A percentile compares a stretch with the other conserved stretches of the same genome.
phyloP scores from a whole-genome alignment of 2,888 invertebrate species.

The Patella caerulea region DNA sequence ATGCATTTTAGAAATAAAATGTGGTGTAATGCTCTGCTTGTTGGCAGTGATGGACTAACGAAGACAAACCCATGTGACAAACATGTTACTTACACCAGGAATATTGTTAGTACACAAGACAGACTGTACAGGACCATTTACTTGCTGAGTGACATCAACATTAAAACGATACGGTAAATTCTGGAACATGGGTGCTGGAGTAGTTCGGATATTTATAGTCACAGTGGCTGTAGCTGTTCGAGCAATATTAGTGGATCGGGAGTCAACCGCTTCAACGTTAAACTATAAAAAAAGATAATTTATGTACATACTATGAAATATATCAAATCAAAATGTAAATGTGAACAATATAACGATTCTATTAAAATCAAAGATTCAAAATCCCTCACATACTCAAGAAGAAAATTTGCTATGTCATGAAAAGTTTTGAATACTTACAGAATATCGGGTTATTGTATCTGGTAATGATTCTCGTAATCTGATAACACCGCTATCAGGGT shows the following conservation, averaged over 20 bases:
- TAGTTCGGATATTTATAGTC: conserved; percentile 52
- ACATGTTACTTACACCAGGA: neutral
- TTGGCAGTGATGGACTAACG: no score
- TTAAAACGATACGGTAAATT: conserved; percentile 47
- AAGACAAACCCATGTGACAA: no score
- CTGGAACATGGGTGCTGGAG: conserved; percentile 53
- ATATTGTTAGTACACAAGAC: conserved; percentile 24
- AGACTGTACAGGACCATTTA: conserved; percentile 45
- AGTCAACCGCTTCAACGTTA: conserved; percentile 50
- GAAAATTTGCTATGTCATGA: neutral
- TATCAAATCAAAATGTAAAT: no score
- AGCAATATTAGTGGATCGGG: conserved; percentile 46
- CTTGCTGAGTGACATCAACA: conserved; percentile 52
- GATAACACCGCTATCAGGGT: conserved; percentile 45
- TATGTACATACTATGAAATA: neutral
- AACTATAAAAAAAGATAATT: conserved; percentile 41
- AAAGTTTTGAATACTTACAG: conserved; percentile 34
- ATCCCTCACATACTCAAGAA: neutral
- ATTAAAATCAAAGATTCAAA: no score
- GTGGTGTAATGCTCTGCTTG: no score
- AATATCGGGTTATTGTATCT: conserved; percentile 34
- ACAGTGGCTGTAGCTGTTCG: conserved; percentile 45
- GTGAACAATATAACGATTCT: no score
- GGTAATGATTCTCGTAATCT: conserved; percentile 38
- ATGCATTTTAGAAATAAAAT: no score